These are phyloP conservation scores for Meloidogyne exigua DNA, from an alignment of 1,140 invertebrate genomes.

Conservation along the genomic window DNA sequence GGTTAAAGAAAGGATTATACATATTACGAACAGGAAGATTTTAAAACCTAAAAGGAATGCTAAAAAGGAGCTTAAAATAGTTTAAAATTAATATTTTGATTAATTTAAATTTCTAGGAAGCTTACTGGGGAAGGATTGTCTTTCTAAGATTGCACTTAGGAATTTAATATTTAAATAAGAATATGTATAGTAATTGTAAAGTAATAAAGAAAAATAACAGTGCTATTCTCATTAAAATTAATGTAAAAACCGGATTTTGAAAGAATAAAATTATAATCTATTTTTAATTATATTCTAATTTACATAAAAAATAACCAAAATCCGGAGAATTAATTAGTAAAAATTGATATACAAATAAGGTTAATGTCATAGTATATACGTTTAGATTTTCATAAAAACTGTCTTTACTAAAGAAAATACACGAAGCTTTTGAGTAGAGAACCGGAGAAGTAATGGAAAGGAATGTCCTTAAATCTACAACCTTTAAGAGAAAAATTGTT, in stretches of 20 bases:
- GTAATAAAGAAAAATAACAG: too few relatives aligned
- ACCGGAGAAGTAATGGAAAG: background rate
- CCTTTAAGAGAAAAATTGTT: too few relatives aligned
- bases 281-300: background rate
- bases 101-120: background rate
- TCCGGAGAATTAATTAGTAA: background rate
- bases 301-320: background rate
- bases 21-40: too few relatives aligned
- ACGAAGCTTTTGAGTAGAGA: constrained; percentile 2
- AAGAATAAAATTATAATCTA: background rate
- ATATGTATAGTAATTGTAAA: too few relatives aligned
- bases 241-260: too few relatives aligned
- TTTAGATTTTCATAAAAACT: background rate
- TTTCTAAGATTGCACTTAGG: background rate
- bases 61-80: too few relatives aligned
- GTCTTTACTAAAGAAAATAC: background rate
- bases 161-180: too few relatives aligned
- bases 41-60: background rate
- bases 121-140: background rate
- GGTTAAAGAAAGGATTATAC: background rate
- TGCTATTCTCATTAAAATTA: too few relatives aligned
- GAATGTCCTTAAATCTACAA: background rate
- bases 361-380: background rate
- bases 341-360: background rate
- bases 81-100: background rate